Evolutionary conservation across 1,140 invertebrate species (phyloP).

Genomic region (Zophobas atratus): DNA sequence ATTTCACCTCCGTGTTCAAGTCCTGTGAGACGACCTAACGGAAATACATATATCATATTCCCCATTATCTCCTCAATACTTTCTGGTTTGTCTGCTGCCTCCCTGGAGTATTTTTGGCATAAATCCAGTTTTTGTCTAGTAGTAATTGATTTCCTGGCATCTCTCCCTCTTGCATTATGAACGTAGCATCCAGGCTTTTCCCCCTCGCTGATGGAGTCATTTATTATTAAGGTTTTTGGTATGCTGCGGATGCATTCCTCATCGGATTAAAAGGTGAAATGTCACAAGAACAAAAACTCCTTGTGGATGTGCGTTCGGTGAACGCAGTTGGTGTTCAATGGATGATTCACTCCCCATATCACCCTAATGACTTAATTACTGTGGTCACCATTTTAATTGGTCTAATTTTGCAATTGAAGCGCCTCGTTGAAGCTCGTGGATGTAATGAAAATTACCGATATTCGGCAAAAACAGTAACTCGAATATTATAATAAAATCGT

Average conservation of each 20-base stretch:
- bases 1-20: background rate
- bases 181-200: background rate
- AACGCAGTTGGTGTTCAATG: background rate
- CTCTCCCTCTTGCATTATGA: slow-evolving; percentile 5
- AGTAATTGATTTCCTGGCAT: slow-evolving; percentile 28
- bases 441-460: too few species aligned
- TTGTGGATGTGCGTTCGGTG: background rate
- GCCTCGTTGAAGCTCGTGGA: too few species aligned
- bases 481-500: too few species aligned
- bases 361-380: slow-evolving; percentile 4
- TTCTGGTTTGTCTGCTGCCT: slow-evolving; percentile 9
- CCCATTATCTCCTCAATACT: slow-evolving; percentile 26
- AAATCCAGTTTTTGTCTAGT: slow-evolving; percentile 11
- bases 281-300: slow-evolving; percentile 19
- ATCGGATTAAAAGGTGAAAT: slow-evolving; percentile 36
- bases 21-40: slow-evolving; percentile 12
- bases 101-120: slow-evolving; percentile 5
- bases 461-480: too few species aligned
- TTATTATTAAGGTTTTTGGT: slow-evolving; percentile 33
- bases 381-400: slow-evolving; percentile 30
- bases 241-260: slow-evolving; percentile 21
- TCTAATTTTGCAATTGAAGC: slow-evolving; percentile 8
- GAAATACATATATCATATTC: slow-evolving; percentile 12
- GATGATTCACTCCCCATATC: slow-evolving; percentile 22
- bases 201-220: slow-evolving; percentile 9